A percentile compares a stretch with the other conserved stretches of the same genome.
These are phyloP conservation scores for Morpho deidamia DNA, from an alignment of 2,888 invertebrate genomes.

Conservation along the genomic window DNA sequence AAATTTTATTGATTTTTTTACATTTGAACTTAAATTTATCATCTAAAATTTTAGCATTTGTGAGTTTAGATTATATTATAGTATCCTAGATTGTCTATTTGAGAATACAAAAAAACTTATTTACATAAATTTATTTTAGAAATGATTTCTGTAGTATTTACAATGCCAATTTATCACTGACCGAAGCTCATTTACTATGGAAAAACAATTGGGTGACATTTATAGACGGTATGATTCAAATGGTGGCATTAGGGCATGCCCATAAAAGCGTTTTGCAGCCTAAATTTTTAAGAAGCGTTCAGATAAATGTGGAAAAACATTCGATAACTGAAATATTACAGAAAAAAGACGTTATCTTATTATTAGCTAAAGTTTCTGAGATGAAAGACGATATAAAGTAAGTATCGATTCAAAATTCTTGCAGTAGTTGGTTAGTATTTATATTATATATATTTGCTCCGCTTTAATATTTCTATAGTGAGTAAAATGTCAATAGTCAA, in stretches of 20 bases:
- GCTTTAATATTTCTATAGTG: not conserved
- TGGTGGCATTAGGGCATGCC: conserved; percentile 80
- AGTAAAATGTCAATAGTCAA: not conserved
- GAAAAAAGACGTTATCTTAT: conserved; percentile 15
- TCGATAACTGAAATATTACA: not conserved
- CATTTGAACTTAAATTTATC: too few species aligned
- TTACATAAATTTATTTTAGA: conserved; percentile 20
- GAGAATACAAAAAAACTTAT: not conserved
- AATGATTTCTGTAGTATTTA: conserved; percentile 42
- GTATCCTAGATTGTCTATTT: too few species aligned
- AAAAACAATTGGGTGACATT: conserved; percentile 88
- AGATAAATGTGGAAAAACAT: conserved; percentile 38
- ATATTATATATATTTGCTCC: not conserved
- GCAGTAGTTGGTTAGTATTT: not conserved
- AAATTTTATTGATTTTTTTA: too few species aligned
- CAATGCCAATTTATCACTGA: conserved; percentile 33
- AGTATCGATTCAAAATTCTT: not conserved
- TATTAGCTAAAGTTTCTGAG: conserved; percentile 28
- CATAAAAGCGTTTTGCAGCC: conserved; percentile 81
- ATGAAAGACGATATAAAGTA: not conserved
- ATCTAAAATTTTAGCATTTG: too few species aligned
- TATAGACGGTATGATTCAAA: conserved; percentile 89
- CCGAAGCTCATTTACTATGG: conserved; percentile 75
- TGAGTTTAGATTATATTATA: too few species aligned
- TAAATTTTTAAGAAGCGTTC: conserved; percentile 46